Evolutionary conservation across 2,113 vertebrate genomes (phyloP).

Genomic region (Chaetodon trifascialis): DNA sequence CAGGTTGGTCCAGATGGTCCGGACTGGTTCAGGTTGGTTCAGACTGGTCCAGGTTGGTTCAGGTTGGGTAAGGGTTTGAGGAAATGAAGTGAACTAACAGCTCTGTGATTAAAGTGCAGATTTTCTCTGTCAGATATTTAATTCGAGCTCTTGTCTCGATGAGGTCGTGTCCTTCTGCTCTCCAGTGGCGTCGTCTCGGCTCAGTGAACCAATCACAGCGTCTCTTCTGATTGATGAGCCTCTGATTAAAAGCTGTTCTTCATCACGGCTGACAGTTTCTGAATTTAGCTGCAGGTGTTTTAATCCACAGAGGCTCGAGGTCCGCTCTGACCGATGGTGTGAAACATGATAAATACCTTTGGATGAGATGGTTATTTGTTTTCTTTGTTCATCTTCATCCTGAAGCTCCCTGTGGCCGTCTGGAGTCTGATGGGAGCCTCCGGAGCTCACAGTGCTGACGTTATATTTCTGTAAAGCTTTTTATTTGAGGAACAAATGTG

Average conservation of each 20-base stretch:
- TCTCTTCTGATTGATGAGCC: background rate
- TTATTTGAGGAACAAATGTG: too few species aligned
- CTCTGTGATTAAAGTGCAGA: constrained; percentile 41
- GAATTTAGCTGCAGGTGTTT: constrained; percentile 30
- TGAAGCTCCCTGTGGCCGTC: too few species aligned
- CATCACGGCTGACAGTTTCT: background rate
- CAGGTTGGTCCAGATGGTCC: background rate
- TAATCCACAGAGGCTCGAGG: background rate
- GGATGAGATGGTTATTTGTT: too few species aligned
- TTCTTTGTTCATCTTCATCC: too few species aligned
- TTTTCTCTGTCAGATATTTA: background rate
- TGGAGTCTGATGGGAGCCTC: too few species aligned
- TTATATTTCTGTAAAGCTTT: too few species aligned
- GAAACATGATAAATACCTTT: too few species aligned
- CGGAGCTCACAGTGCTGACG: too few species aligned
- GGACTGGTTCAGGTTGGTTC: background rate
- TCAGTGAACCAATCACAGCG: constrained; percentile 25
- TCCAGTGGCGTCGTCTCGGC: background rate
- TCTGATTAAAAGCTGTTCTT: constrained; percentile 16
- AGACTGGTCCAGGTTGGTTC: background rate
- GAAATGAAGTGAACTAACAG: background rate
- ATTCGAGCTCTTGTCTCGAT: background rate
- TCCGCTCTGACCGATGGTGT: background rate
- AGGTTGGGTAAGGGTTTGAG: background rate
- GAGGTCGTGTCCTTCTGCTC: background rate